Base-by-base conservation (phyloP, 2,113 vertebrate genomes). In the Piprites chloris region DNA sequence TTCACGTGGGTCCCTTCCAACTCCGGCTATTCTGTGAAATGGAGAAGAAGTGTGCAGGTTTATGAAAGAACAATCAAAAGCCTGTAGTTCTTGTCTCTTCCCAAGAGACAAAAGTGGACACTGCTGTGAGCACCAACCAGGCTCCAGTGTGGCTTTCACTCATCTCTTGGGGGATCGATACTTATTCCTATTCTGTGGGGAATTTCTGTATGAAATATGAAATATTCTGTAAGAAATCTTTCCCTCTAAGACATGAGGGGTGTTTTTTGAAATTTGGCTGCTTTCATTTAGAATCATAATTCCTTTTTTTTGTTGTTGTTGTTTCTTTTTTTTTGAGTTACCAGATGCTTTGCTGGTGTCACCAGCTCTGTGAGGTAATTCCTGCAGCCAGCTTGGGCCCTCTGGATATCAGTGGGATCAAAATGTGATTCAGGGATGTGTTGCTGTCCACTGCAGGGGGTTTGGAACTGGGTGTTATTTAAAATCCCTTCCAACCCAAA, bases 381-480 rank as follows among this genome's bases (percentile, higher is more conserved):
- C 28, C 27, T 35, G 4, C 42, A 56, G 50, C 32, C 49, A 28
- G 27, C 49, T 26, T n/a, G 5, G 37, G 27, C 66, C 17, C 32
- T 10, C 14, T 1, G 11, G 4, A 4, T 22, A 8, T 24, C 32
- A 7, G 11, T 24, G 27, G 42, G 75, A 10, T n/a, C 58, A 15
- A 21, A 26, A 21, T 4, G 6, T 0, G 2, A 3, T 24, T 37
- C 6, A 7, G 50, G 0, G 22, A 3, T 26, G 26, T 44, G 80
- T 22, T 30, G 6, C 49, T 41, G 11, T 3, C 12, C 23, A 0
- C 5, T 30, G 50, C 59, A 24, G 42, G 42, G 46, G 17, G 12
- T 3, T 18, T 18, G 73, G 12, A 3, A 7, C 2, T n/a, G 44
- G 46, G 24, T 53, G 28, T 8, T 55, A 27, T 19, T 27, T 19